Conservation (phyloP, 2,797 vertebrate species). For the Crenichthys baileyi region DNA sequence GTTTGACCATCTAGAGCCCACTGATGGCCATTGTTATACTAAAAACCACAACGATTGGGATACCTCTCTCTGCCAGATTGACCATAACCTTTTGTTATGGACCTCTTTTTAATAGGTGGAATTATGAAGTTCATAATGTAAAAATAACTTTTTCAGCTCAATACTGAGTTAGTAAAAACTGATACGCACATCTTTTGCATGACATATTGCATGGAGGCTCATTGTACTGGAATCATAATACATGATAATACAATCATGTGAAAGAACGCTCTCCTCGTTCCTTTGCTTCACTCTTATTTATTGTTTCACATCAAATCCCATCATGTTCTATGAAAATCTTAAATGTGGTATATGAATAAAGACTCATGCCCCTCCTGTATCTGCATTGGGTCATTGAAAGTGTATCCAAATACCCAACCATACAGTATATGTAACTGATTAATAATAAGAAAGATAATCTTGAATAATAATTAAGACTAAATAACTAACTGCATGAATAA, state of each 20-base stretch:
- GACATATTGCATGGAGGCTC: neutral
- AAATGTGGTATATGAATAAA: neutral
- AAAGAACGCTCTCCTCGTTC: neutral
- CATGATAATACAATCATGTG: neutral
- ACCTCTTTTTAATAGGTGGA: neutral
- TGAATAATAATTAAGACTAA: neutral
- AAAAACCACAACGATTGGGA: too few relatives aligned
- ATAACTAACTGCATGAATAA: conserved; percentile 27
- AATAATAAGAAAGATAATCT: conserved; percentile 13
- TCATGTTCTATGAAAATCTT: neutral
- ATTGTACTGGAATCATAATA: neutral
- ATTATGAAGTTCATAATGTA: neutral
- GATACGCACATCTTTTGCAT: neutral
- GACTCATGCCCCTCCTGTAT: neutral
- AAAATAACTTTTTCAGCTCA: neutral
- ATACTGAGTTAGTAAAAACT: neutral
- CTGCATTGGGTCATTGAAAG: neutral
- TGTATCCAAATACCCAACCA: neutral
- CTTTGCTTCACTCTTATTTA: neutral
- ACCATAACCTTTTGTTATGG: too few relatives aligned
- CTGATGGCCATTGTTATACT: too few relatives aligned
- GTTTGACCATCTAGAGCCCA: too few relatives aligned
- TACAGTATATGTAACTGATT: conserved; percentile 3
- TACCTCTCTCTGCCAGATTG: too few relatives aligned
- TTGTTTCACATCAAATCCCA: neutral